Percentiles rank a stretch among this genome's conserved stretches.
Conservation (phyloP, 2,888 invertebrate genomes). For the Tribolium freemani region DNA sequence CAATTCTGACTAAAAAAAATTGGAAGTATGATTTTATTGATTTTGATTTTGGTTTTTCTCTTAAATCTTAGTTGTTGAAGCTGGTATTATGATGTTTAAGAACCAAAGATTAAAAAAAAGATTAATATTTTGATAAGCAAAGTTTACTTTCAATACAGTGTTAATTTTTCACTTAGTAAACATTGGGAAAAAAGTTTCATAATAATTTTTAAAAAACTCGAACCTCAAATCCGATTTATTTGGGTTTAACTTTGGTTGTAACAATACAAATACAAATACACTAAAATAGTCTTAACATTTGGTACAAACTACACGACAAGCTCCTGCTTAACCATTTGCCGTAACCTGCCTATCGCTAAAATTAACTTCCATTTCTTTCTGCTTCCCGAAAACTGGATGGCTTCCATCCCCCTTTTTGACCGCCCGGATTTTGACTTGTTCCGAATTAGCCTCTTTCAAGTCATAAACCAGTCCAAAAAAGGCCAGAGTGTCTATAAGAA, state of each 20-base stretch:
- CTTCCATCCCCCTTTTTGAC: conserved; percentile 77
- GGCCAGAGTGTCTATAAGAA: conserved; percentile 75
- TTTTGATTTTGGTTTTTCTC: too few relatives aligned
- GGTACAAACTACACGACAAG: background rate
- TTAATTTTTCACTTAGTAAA: too few relatives aligned
- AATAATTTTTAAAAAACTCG: too few relatives aligned
- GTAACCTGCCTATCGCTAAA: conserved; percentile 8
- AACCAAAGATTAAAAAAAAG: too few relatives aligned
- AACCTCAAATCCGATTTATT: background rate
- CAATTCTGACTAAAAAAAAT: too few relatives aligned
- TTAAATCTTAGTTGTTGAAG: too few relatives aligned
- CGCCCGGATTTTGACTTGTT: conserved; percentile 72
- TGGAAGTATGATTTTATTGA: too few relatives aligned
- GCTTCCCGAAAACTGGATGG: conserved; percentile 17
- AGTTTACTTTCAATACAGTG: too few relatives aligned
- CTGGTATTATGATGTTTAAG: too few relatives aligned
- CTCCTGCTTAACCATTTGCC: conserved; percentile 2
- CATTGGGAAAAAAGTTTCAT: too few relatives aligned
- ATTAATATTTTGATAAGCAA: too few relatives aligned
- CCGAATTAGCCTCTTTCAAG: conserved; percentile 68
- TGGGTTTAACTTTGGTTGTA: background rate
- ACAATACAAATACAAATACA: background rate
- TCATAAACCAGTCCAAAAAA: conserved; percentile 76
- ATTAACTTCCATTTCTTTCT: background rate
- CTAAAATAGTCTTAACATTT: background rate